These are phyloP conservation scores for Phalera bucephala DNA, from an alignment of 2,888 invertebrate species.

Conservation along the genomic window DNA sequence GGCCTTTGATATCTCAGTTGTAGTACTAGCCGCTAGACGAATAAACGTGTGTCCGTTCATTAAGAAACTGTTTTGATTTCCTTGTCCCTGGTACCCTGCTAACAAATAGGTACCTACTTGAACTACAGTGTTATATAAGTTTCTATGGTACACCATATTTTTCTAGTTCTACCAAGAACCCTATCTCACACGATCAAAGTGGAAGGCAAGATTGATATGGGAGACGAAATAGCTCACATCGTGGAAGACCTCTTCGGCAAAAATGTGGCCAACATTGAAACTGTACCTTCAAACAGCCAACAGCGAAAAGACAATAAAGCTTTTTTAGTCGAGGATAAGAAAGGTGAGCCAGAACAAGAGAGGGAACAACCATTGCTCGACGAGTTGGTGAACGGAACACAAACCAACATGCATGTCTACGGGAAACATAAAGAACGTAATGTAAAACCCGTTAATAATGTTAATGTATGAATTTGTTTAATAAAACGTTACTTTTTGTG, in stretches of 20 bases:
- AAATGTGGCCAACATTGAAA: background rate
- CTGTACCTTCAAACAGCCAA: background rate
- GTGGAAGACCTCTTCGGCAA: background rate
- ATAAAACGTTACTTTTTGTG: too few relatives aligned
- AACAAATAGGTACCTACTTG: too few relatives aligned
- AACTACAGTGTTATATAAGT: too few relatives aligned
- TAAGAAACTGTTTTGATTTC: too few relatives aligned
- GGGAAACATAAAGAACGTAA: constrained; percentile 18
- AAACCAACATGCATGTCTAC: constrained; percentile 23
- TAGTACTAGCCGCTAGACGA: too few relatives aligned
- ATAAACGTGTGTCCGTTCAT: too few relatives aligned
- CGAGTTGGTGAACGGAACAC: constrained; percentile 9
- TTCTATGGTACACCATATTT: too few relatives aligned
- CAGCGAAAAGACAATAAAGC: background rate
- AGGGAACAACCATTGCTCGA: constrained; percentile 24
- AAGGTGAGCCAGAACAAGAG: background rate
- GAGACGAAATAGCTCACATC: constrained; percentile 10
- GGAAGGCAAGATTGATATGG: constrained; percentile 23
- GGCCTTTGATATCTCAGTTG: too few relatives aligned
- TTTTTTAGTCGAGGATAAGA: background rate
- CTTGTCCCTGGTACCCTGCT: too few relatives aligned
- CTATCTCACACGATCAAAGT: constrained; percentile 18
- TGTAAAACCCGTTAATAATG: constrained; percentile 22
- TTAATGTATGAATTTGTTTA: constrained; percentile 25
- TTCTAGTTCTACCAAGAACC: constrained; percentile 8